Evolutionary conservation across 2,888 invertebrate genomes (phyloP).

Genomic region (Eulithis prunata): DNA sequence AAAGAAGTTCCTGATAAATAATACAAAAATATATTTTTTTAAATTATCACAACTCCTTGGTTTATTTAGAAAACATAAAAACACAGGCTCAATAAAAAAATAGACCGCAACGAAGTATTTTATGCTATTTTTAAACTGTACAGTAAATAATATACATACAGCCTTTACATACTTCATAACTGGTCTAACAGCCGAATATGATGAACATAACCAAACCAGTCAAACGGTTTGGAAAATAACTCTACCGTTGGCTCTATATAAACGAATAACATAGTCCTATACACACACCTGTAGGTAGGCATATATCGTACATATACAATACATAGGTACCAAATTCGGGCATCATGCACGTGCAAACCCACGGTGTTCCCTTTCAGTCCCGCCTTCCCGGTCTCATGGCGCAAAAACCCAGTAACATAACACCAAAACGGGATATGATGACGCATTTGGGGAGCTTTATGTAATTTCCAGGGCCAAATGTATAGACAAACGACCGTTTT

Average conservation of each 20-base stretch:
- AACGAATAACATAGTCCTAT: background rate
- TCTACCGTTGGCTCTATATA: background rate
- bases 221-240: background rate
- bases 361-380: slow-evolving; percentile 79
- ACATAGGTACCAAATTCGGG: slow-evolving; percentile 21
- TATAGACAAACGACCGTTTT: slow-evolving; percentile 20
- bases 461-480: slow-evolving; percentile 21
- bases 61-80: no score
- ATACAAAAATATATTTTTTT: no score
- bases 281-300: slow-evolving; percentile 17
- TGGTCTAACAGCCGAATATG: no score
- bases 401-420: slow-evolving; percentile 67
- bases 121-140: no score
- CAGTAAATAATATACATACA: no score
- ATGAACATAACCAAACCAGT: background rate
- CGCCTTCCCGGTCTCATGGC: slow-evolving; percentile 61
- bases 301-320: background rate
- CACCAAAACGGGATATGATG: slow-evolving; percentile 55
- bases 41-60: background rate
- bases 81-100: no score
- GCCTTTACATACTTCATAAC: no score
- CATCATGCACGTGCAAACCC: slow-evolving; percentile 69
- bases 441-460: slow-evolving; percentile 31
- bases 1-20: background rate
- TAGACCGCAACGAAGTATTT: no score